Conservation (phyloP, 2,888 invertebrate species). For the Pseudeuparius sepicola region DNA sequence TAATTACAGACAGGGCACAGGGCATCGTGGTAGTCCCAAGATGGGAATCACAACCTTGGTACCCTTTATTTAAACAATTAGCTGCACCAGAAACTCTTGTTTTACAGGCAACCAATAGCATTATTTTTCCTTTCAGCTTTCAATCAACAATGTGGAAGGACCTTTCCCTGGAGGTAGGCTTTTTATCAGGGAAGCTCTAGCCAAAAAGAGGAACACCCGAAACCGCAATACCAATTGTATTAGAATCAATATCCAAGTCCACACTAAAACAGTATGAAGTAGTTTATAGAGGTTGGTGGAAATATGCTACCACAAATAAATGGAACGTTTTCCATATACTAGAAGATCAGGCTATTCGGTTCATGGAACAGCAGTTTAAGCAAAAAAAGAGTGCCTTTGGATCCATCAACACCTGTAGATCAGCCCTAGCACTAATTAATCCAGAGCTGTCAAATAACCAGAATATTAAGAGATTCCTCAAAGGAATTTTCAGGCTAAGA, state of each 20-base stretch:
- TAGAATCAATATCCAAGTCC: conserved; percentile 19
- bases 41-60: background rate
- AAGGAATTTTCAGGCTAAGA: no score
- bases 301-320: no score
- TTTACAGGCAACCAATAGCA: conserved; percentile 21
- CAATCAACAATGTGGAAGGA: conserved; percentile 20
- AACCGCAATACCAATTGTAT: conserved; percentile 16
- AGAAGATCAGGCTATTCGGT: no score
- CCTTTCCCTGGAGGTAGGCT: conserved; percentile 26
- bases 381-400: conserved; percentile 16
- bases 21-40: conserved; percentile 4
- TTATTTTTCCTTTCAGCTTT: conserved; percentile 23
- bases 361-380: no score
- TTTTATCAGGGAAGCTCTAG: conserved; percentile 20
- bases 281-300: no score
- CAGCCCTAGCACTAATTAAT: conserved; percentile 20
- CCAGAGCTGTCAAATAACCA: conserved; percentile 16
- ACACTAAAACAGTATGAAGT: conserved; percentile 25
- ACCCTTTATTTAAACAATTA: background rate
- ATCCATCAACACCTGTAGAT: conserved; percentile 19
- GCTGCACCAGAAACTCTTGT: conserved; percentile 15
- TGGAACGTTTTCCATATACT: no score
- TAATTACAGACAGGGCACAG: no score
- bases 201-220: conserved; percentile 7
- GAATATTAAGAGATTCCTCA: no score